A percentile compares a stretch with the other conserved stretches of the same genome.
Conservation (phyloP, 2,888 invertebrate species). For the Cyclophora punctaria region DNA sequence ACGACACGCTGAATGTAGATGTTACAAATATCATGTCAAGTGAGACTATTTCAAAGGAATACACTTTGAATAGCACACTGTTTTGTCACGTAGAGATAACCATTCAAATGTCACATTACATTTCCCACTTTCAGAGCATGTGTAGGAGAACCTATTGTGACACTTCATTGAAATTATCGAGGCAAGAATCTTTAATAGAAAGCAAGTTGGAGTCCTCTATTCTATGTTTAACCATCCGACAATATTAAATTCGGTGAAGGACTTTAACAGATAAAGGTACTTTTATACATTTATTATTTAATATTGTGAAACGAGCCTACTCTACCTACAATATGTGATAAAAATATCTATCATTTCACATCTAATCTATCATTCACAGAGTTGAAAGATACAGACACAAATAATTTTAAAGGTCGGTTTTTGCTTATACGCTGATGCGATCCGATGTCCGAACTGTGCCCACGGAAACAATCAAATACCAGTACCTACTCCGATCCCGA, state of each 20-base stretch:
- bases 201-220: too few relatives aligned
- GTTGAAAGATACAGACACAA: neutral
- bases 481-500: slow-evolving; percentile 25
- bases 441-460: neutral
- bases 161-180: too few relatives aligned
- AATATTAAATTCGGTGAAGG: too few relatives aligned
- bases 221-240: too few relatives aligned
- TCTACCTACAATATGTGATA: neutral
- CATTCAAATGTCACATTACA: slow-evolving; percentile 4
- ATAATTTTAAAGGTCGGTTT: neutral
- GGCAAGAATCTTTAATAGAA: too few relatives aligned
- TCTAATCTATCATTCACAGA: neutral
- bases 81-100: slow-evolving; percentile 10
- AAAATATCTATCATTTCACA: too few relatives aligned
- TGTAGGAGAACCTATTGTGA: too few relatives aligned
- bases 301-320: too few relatives aligned
- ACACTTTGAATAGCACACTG: slow-evolving; percentile 8
- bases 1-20: slow-evolving; percentile 43
- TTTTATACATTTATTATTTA: too few relatives aligned
- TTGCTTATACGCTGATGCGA: neutral
- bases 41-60: slow-evolving; percentile 11
- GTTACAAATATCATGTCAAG: slow-evolving; percentile 35
- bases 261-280: too few relatives aligned
- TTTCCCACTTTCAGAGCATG: too few relatives aligned
- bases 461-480: slow-evolving; percentile 30